A percentile compares a stretch with the other conserved stretches of the same genome.
phyloP scores from a whole-genome alignment of 2,888 invertebrate species.

The Cerceris ruficornis region DNA sequence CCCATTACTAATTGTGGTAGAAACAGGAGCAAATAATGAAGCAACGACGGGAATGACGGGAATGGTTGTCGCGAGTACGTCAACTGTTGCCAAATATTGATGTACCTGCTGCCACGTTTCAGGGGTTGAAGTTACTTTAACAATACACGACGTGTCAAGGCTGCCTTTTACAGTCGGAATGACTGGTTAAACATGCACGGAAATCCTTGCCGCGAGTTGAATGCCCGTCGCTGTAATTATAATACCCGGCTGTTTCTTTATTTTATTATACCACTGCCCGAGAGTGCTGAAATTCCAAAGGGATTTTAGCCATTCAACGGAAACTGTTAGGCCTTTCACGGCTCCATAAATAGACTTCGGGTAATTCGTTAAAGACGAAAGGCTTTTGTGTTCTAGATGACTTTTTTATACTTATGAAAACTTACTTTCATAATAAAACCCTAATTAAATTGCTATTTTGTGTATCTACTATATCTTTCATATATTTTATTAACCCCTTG shows the following conservation, averaged over 20 bases:
- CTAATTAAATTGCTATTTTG: too few relatives aligned
- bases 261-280: too few relatives aligned
- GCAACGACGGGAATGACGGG: slow-evolving; percentile 37
- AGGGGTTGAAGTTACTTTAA: slow-evolving; percentile 16
- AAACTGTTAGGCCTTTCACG: too few relatives aligned
- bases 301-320: background rate
- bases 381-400: too few relatives aligned
- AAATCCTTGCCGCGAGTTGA: slow-evolving; percentile 32
- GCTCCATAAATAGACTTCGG: too few relatives aligned
- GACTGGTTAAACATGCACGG: slow-evolving; percentile 27
- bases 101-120: slow-evolving; percentile 41
- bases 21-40: slow-evolving; percentile 56
- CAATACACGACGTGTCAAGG: slow-evolving; percentile 12
- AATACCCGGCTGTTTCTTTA: too few relatives aligned
- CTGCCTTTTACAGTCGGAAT: slow-evolving; percentile 20
- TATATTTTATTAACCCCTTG: too few relatives aligned
- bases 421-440: too few relatives aligned
- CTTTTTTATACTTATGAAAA: too few relatives aligned
- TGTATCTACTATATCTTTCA: too few relatives aligned
- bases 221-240: background rate
- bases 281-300: background rate
- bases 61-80: slow-evolving; percentile 35
- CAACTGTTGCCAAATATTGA: slow-evolving; percentile 59
- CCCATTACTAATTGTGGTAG: slow-evolving; percentile 53
- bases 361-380: too few relatives aligned